Conservation (phyloP, 2,888 invertebrate genomes). For the Conomelus anceps region DNA sequence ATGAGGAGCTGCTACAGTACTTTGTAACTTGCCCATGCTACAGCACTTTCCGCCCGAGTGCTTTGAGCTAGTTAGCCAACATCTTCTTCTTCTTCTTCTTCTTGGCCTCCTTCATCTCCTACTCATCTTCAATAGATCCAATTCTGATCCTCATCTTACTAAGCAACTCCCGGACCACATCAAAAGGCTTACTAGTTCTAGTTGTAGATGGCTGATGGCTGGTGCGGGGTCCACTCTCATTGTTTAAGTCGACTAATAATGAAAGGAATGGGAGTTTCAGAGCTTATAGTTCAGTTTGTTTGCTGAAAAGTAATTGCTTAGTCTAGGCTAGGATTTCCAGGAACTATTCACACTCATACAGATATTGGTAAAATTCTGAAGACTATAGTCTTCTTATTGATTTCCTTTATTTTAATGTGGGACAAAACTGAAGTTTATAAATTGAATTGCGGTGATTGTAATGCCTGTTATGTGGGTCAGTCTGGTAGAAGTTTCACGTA, state of each 20-base stretch:
- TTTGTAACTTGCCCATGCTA: not conserved
- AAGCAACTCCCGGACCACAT: not conserved
- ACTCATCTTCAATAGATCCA: not conserved
- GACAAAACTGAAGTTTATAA: too few relatives aligned
- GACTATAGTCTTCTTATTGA: too few relatives aligned
- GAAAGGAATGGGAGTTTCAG: not conserved
- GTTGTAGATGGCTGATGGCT: not conserved
- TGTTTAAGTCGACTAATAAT: not conserved
- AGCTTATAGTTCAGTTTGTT: not conserved
- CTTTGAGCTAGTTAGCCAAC: not conserved
- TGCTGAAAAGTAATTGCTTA: not conserved
- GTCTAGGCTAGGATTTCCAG: not conserved
- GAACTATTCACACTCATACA: not conserved
- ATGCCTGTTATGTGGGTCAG: too few relatives aligned
- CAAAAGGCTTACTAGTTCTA: not conserved
- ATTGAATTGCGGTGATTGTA: too few relatives aligned
- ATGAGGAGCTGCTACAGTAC: too few relatives aligned
- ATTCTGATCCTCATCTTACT: not conserved
- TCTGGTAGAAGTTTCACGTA: too few relatives aligned
- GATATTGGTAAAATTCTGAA: not conserved
- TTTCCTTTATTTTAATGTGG: too few relatives aligned
- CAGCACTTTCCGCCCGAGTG: not conserved
- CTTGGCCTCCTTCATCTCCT: too few relatives aligned
- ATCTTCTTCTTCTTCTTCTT: too few relatives aligned
- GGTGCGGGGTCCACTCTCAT: not conserved